Percentiles rank a stretch among this genome's conserved stretches.
phyloP scores from a whole-genome alignment of 2,113 vertebrate genomes.

The Lathamus discolor region DNA sequence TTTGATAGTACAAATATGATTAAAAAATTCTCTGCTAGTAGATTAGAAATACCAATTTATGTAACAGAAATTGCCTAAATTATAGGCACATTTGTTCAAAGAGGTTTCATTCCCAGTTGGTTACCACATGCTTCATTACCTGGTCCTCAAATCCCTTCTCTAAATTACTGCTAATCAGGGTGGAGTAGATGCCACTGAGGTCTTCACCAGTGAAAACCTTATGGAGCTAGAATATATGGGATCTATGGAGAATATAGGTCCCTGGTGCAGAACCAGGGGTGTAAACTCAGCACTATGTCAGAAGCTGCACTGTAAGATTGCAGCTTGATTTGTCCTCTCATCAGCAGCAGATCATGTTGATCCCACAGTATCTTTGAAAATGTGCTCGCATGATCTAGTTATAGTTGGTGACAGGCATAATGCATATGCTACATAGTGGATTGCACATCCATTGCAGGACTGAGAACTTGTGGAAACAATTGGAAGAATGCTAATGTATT shows the following conservation, averaged over 20 bases:
- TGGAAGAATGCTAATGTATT: neutral
- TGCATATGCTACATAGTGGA: neutral
- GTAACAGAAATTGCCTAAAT: conserved; percentile 8
- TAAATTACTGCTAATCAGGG: neutral
- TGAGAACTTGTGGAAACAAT: neutral
- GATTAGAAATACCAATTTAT: conserved; percentile 37
- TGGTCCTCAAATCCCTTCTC: neutral
- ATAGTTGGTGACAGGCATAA: neutral
- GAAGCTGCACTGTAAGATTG: neutral
- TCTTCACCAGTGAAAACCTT: neutral
- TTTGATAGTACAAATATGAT: conserved; percentile 27
- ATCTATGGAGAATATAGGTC: neutral
- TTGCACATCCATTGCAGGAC: neutral
- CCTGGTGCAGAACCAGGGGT: neutral
- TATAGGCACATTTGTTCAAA: conserved; percentile 35
- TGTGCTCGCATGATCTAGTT: neutral
- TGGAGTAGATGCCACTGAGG: neutral
- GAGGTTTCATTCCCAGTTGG: neutral
- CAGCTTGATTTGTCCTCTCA: neutral
- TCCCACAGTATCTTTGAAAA: neutral
- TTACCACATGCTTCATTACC: neutral
- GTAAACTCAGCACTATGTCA: neutral
- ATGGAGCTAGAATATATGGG: neutral
- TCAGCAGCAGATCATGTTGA: neutral
- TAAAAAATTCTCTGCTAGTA: conserved; percentile 26